A percentile compares a stretch with the other conserved stretches of the same genome.
Conservation (phyloP, 2,888 invertebrate species). For the Dioctria linearis region DNA sequence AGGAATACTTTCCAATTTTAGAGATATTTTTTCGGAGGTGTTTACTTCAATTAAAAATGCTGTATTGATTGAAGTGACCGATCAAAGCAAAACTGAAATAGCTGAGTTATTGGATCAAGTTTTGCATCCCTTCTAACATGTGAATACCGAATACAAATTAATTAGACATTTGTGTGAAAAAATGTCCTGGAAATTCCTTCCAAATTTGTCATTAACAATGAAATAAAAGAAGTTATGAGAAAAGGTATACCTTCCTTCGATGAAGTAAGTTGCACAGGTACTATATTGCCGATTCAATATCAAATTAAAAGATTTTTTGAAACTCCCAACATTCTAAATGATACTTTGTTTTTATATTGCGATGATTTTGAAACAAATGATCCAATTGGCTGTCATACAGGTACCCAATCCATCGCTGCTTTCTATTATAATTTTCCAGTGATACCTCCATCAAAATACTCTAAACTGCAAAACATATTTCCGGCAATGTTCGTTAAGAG, state of each 20-base stretch:
- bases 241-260: constrained; percentile 9
- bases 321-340: neutral
- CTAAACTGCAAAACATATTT: constrained; percentile 43
- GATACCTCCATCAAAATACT: constrained; percentile 20
- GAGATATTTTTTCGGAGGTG: neutral
- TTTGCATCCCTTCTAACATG: neutral
- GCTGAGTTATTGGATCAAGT: constrained; percentile 3
- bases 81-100: neutral
- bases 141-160: constrained; percentile 27
- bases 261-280: constrained; percentile 10
- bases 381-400: constrained; percentile 2
- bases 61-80: neutral
- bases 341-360: neutral
- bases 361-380: constrained; percentile 14
- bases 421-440: constrained; percentile 14
- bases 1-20: constrained; percentile 11
- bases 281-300: constrained; percentile 1
- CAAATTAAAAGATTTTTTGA: constrained; percentile 3
- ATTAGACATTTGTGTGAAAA: constrained; percentile 13
- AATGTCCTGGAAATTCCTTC: constrained; percentile 1
- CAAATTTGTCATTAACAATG: constrained; percentile 1
- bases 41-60: neutral
- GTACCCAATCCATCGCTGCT: constrained; percentile 14
- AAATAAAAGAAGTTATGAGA: neutral
- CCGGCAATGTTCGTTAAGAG: constrained; percentile 52